Conservation (phyloP, 2,888 invertebrate species). For the Synanthedon myopaeformis region DNA sequence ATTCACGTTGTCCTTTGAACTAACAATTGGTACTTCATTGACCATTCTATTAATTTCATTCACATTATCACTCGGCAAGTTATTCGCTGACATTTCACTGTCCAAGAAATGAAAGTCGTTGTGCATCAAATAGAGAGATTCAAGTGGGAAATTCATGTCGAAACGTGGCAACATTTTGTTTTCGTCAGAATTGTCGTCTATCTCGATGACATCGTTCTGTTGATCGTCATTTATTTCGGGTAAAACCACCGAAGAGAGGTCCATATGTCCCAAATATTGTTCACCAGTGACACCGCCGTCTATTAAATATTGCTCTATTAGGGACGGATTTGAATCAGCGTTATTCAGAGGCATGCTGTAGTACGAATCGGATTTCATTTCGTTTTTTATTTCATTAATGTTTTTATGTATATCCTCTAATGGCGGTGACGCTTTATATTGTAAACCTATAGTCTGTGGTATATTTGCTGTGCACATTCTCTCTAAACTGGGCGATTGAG, state of each 20-base stretch:
- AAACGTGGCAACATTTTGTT: constrained; percentile 51
- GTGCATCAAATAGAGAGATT: constrained; percentile 55
- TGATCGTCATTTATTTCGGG: constrained; percentile 40
- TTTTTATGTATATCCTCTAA: constrained; percentile 58
- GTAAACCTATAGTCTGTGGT: constrained; percentile 36
- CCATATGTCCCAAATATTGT: constrained; percentile 47
- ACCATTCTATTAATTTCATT: constrained; percentile 47
- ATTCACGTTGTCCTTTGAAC: constrained; percentile 39
- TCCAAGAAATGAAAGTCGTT: constrained; percentile 60
- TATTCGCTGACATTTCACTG: constrained; percentile 38
- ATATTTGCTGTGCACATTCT: constrained; percentile 57
- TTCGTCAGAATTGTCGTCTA: constrained; percentile 62
- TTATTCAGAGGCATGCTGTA: constrained; percentile 44
- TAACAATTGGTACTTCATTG: constrained; percentile 42
- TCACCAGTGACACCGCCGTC: constrained; percentile 59
- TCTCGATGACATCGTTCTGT: constrained; percentile 58
- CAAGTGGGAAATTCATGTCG: constrained; percentile 56
- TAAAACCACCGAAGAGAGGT: constrained; percentile 39
- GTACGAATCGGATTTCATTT: constrained; percentile 55
- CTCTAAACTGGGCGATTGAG: constrained; percentile 56
- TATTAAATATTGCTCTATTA: constrained; percentile 54
- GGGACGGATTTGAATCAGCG: constrained; percentile 34
- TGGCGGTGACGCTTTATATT: constrained; percentile 61
- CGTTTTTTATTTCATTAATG: constrained; percentile 57
- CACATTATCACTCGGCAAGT: constrained; percentile 28